Evolutionary conservation across 2,113 vertebrate species (phyloP).

Genomic region (Poeciliopsis prolifica): DNA sequence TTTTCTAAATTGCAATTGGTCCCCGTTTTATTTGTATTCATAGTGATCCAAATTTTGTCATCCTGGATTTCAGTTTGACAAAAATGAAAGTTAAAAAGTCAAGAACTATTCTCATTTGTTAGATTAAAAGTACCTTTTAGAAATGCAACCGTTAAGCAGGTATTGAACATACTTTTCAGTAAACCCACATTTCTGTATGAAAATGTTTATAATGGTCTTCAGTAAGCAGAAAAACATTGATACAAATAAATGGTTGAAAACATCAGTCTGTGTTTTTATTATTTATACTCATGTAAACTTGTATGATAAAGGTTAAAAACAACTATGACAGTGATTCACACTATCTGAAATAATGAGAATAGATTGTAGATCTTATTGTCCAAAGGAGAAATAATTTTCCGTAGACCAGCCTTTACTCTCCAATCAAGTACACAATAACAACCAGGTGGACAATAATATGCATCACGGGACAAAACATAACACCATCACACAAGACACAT

Average conservation of each 20-base stretch:
- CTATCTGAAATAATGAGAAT: too few species aligned
- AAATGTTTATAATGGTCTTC: neutral
- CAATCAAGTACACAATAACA: too few species aligned
- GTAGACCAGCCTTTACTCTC: too few species aligned
- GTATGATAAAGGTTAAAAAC: too few species aligned
- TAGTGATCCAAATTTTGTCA: constrained; percentile 1
- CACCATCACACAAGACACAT: too few species aligned
- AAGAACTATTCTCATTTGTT: neutral
- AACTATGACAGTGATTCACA: neutral
- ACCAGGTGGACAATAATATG: too few species aligned
- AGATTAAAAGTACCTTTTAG: neutral
- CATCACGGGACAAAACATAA: too few species aligned
- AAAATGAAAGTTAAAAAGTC: constrained; percentile 20
- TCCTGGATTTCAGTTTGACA: constrained; percentile 20
- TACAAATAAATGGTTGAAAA: neutral
- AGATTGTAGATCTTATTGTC: too few species aligned
- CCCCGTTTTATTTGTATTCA: neutral
- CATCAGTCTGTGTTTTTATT: neutral
- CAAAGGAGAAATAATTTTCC: too few species aligned
- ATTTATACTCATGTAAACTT: too few species aligned
- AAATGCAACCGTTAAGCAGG: neutral
- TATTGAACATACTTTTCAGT: neutral
- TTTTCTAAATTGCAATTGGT: constrained; percentile 9
- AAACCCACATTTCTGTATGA: neutral
- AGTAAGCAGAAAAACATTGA: too few species aligned